Evolutionary conservation across 1,140 invertebrate species (phyloP).

Genomic region (Charaxes varanes): DNA sequence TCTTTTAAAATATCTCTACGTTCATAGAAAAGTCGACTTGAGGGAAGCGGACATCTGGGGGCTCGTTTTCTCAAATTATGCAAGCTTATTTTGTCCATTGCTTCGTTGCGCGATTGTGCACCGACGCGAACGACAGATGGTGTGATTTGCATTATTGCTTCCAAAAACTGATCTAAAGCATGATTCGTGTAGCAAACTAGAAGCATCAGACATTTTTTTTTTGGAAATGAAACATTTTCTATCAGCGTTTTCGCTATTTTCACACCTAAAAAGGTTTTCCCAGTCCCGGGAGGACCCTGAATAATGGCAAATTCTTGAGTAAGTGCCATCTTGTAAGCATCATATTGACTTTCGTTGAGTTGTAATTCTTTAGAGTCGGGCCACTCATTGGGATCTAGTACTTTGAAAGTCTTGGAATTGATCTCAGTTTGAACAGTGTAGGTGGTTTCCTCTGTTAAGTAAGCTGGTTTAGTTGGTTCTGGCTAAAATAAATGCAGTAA

Average conservation of each 20-base stretch:
- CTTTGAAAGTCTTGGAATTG: constrained; percentile 8
- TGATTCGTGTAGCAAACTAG: constrained; percentile 92
- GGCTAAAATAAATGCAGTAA: constrained; percentile 60
- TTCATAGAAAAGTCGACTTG: constrained; percentile 7
- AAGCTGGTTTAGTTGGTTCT: constrained; percentile 54
- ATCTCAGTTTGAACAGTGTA: constrained; percentile 7
- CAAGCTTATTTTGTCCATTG: constrained; percentile 71
- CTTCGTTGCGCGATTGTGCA: constrained; percentile 78
- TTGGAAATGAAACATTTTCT: constrained; percentile 68
- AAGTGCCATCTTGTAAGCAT: constrained; percentile 76
- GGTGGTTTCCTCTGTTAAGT: constrained; percentile 20
- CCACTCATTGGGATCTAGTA: constrained; percentile 53
- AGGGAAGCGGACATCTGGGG: neutral
- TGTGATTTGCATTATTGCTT: constrained; percentile 77
- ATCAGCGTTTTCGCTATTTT: constrained; percentile 78
- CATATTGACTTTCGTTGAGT: constrained; percentile 77
- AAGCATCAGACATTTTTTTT: constrained; percentile 76
- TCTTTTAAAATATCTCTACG: constrained; percentile 20
- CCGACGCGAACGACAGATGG: constrained; percentile 82
- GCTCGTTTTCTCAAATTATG: constrained; percentile 34
- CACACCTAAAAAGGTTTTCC: constrained; percentile 86
- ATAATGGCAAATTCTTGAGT: constrained; percentile 82
- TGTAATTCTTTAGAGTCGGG: constrained; percentile 50
- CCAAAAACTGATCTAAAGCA: constrained; percentile 92
- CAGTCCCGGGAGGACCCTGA: constrained; percentile 88